Base-by-base conservation (phyloP, 1,140 invertebrate genomes). In the Tetragnatha versicolor region DNA sequence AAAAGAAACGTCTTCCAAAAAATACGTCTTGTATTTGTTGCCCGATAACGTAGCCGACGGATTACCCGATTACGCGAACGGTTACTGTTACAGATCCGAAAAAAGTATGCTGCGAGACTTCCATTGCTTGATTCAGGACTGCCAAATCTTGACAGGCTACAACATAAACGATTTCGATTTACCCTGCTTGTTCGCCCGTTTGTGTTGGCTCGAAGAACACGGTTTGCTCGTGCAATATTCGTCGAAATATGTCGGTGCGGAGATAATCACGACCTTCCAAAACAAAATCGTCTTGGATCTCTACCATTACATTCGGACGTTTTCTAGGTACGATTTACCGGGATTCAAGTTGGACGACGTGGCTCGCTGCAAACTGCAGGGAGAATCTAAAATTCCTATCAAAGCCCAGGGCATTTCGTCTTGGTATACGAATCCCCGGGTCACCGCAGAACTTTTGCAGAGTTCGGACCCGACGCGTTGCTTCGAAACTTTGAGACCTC, bases 321-420 rank as follows among this genome's bases (percentile, higher is more conserved):
- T 75, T 61, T 75, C 70, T 3, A 27, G 42, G 5, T 75, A 63
- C 31, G 58, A 63, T 35, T 37, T 49, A 25, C 58, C 70, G 0
- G 53, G 70, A 17, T 75, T 75, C 29, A 75, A 63, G 12, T 37
- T 75, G 42, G 70, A 75, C 14, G 70, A 75, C 31, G 70, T 75
- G 20, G 70, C 55, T 2, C n/a, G 27, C 14, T 25, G 47, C 10
- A 75, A 75, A 49, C 20, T 75, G 5, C 5, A 22, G 17, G 17
- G 20, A 1, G 55, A 61, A 29, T 1, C 31, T 12, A 75, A 75
- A 75, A 10, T 75, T 1, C 39, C 58, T 5, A n/a, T 75, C 5
- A 37, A 75, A 22, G 45, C 70, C 0, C 45, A 25, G 2, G 70
- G 70, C 14, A 39, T 75, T 33, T 49, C 20, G 37, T 42, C 0